Evolutionary conservation across 2,797 vertebrate genomes (phyloP).

Genomic region (Neomorphus geoffroyi): DNA sequence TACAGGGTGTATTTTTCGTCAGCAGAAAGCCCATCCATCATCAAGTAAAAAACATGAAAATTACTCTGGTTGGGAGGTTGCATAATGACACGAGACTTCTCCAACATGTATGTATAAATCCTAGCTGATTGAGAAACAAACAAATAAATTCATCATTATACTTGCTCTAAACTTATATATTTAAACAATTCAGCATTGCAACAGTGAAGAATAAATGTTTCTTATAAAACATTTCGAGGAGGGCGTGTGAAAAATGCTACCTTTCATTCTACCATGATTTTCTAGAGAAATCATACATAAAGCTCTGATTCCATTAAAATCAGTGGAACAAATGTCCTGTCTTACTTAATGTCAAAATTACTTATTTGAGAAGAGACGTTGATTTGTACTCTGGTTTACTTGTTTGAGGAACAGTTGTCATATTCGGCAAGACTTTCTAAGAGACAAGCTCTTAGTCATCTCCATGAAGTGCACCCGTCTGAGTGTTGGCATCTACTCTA

Average conservation of each 20-base stretch:
- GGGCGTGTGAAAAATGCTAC: neutral
- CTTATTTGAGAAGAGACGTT: neutral
- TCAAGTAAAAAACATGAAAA: constrained; percentile 90
- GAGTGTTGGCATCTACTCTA: neutral
- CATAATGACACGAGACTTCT: constrained; percentile 87
- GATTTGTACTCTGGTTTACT: neutral
- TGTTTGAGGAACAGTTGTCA: neutral
- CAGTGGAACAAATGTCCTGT: neutral
- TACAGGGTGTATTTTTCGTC: constrained; percentile 88
- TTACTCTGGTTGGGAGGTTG: constrained; percentile 84
- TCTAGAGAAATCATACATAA: neutral
- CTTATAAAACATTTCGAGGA: neutral
- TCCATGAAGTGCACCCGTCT: neutral
- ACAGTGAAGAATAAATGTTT: neutral
- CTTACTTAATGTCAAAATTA: neutral
- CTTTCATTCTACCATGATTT: neutral
- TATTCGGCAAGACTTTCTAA: neutral
- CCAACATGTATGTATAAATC: constrained; percentile 89
- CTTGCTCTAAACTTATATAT: neutral
- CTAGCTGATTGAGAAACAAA: constrained; percentile 80
- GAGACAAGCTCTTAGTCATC: neutral
- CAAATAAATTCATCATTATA: constrained; percentile 34
- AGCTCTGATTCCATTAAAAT: neutral
- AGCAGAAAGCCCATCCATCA: constrained; percentile 88
- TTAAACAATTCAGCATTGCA: neutral